phyloP scores from a whole-genome alignment of 2,797 vertebrate genomes.

The Fundulus diaphanus region DNA sequence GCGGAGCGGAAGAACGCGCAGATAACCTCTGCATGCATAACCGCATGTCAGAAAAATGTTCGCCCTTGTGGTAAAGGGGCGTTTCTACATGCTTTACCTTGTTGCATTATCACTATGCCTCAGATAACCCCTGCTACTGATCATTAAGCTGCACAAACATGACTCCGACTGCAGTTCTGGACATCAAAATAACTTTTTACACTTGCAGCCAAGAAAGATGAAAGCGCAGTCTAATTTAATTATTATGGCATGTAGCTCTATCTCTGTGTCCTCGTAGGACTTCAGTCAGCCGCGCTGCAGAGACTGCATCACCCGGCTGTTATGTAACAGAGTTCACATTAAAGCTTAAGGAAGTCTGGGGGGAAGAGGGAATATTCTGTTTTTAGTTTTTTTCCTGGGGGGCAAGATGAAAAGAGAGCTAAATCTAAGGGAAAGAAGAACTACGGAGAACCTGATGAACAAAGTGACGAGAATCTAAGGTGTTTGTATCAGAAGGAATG shows the following conservation, averaged over 20 bases:
- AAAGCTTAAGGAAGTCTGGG: slow-evolving; percentile 51
- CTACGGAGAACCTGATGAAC: neutral
- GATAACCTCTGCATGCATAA: neutral
- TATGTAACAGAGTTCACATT: slow-evolving; percentile 60
- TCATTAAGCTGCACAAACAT: neutral
- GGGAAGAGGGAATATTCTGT: neutral
- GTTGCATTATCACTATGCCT: neutral
- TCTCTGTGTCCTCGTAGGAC: slow-evolving; percentile 50
- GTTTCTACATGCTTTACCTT: neutral
- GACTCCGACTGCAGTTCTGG: neutral
- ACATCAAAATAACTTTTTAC: slow-evolving; percentile 19
- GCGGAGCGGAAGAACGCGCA: neutral
- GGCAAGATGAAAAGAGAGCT: slow-evolving; percentile 16
- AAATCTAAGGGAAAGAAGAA: slow-evolving; percentile 10
- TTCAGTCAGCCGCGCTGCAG: slow-evolving; percentile 19
- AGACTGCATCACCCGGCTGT: slow-evolving; percentile 33
- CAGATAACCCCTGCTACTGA: slow-evolving; percentile 3
- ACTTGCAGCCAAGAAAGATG: slow-evolving; percentile 19
- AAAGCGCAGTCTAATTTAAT: slow-evolving; percentile 25
- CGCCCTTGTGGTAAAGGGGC: neutral
- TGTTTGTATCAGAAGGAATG: slow-evolving; percentile 5
- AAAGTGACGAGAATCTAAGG: slow-evolving; percentile 17
- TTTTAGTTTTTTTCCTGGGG: slow-evolving; percentile 6
- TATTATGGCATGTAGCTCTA: slow-evolving; percentile 22
- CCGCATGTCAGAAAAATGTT: neutral